These are phyloP conservation scores for Melinopterus prodromus DNA, from an alignment of 2,888 invertebrate genomes.

Conservation along the genomic window DNA sequence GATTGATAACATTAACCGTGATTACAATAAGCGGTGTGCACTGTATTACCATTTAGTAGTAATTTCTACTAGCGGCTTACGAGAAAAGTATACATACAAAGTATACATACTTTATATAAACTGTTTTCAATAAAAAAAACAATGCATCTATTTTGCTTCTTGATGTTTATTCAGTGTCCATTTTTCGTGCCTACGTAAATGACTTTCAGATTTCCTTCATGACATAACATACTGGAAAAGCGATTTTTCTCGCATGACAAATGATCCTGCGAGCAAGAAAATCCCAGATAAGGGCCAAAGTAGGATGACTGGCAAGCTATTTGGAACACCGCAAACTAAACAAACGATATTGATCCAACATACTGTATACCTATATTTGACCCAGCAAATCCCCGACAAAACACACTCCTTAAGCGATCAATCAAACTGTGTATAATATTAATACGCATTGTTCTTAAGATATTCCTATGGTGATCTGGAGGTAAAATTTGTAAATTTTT, in stretches of 20 bases:
- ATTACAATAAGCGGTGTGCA: no score
- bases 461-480: no score
- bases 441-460: not conserved
- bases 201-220: not conserved
- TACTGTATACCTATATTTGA: not conserved
- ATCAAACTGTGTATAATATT: not conserved
- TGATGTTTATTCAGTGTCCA: not conserved
- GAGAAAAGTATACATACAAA: no score
- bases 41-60: no score
- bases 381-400: not conserved
- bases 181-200: not conserved
- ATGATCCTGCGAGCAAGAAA: not conserved
- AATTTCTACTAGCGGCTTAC: no score
- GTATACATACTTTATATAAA: no score
- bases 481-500: no score
- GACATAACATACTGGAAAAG: not conserved
- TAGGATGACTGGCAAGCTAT: not conserved
- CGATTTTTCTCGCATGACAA: not conserved
- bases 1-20: no score
- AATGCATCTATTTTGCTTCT: no score
- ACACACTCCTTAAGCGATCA: not conserved
- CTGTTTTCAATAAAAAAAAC: no score
- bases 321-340: not conserved
- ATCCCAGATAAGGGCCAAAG: not conserved
- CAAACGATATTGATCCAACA: conserved; percentile 4